Base-by-base conservation (phyloP, 2,113 vertebrate genomes). In the Pseudonaja textilis region DNA sequence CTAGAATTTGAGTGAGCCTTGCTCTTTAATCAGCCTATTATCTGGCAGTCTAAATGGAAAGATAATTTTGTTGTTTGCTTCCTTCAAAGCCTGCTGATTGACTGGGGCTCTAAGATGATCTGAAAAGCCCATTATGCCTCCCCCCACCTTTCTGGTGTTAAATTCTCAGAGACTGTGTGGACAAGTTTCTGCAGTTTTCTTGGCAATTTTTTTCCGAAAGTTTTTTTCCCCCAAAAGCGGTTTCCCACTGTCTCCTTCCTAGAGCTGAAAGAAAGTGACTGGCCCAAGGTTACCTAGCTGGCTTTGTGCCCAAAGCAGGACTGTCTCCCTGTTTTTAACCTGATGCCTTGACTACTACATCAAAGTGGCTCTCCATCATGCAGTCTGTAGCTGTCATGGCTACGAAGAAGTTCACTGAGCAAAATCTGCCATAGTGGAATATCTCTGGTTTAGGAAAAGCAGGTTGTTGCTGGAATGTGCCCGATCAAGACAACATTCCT, bases 381-480 rank as follows among this genome's bases (percentile, higher is more conserved):
- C 61, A 29, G 26, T 29, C 26, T 64, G 25, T 61, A 64, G 61
- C 26, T 64, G 3, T 29, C 26, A 64, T 92, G 88, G 39, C 54
- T 89, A 25, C 26, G 23, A 18, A 85, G 85, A 89, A 29, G 87
- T 93, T 93, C 87, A 88, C 93, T 94, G 18, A 94, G 93, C 92
- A 95, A 95, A 93, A 91, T 94, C 88, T 91, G 61, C 52, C 93
- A 56, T 22, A 69, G 91, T 91, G 81, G 90, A 94, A 93, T 95
- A 95, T 91, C 47, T 93, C 69, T 95, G 95, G 95, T 94, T 96
- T 89, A 64, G 94, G 69, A 93, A 94, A 91, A 96, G 93, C 47
- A 89, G 16, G 94, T 25, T 81, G 0, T 0, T 90, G 52, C 94
- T 55, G 29, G 34, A 45, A 26, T 26, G 42, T 87, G 9, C 25